Base-by-base conservation (phyloP, 2,888 invertebrate species). In the Acheta domesticus region DNA sequence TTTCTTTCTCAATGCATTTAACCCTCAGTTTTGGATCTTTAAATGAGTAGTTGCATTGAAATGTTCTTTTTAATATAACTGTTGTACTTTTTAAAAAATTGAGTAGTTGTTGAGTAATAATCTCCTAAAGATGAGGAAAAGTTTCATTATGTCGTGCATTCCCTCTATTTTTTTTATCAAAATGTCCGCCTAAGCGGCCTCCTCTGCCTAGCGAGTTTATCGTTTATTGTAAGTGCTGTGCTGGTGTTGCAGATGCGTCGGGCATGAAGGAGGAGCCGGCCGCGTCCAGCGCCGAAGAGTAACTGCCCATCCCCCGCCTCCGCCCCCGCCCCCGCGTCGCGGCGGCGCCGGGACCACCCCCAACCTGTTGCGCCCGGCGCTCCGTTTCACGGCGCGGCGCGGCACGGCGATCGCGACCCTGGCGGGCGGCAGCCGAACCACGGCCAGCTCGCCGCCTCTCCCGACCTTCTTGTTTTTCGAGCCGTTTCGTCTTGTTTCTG, bases 251-350 rank as follows among this genome's bases (percentile, higher is more conserved):
- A 78, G 78, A 49, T 48, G 48, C 20, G 16, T 48, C 48, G 16
- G 77, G 78, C 14, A 78, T 78, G 78, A 78, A 78, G 36, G 78
- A 78, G 23, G 78, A 78, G 48, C 78, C 78, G 12, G 78, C 62
- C 1, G 14, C 78, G 14, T 50, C 78, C 23, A 78, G 73, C 73
- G 73, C 48, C n/a, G 78, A 78, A 73, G 78, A 78, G n/a, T 78
- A 78, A 74, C 36, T 36, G 36, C 62, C 62, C 62, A 62, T 5
- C 62, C 19, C 62, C 14, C 16, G 16, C 62, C 62, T 4, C 62
- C 62, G 62, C 62, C 14, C 16, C 62, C 62, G 62, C 62, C 62
- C 16, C 36, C 36, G 36, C 36, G 36, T 8, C 36, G 36, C 8
- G 14, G 62, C 62, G 62, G 16, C 16, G 16, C 62, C 62, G n/a